Conservation (phyloP, 2,888 invertebrate genomes). For the Lepidochrysops patricia region DNA sequence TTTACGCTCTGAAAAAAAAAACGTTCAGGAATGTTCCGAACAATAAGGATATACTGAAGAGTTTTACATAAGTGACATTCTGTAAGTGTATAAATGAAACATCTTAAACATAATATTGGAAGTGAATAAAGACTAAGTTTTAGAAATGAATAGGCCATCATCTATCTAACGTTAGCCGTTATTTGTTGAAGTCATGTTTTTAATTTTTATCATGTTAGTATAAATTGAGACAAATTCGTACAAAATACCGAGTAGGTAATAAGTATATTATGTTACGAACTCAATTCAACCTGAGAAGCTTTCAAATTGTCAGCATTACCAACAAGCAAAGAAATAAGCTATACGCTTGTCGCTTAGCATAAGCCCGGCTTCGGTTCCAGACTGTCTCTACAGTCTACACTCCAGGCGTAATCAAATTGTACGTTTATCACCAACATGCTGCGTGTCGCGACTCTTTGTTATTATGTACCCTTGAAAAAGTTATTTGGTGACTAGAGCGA, state of each 20-base stretch:
- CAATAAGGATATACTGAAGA: neutral
- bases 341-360: neutral
- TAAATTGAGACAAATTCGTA: neutral
- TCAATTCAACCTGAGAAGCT: neutral
- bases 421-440: neutral
- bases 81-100: neutral
- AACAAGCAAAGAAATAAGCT: neutral
- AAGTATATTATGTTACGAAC: neutral
- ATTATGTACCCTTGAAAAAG: constrained; percentile 26
- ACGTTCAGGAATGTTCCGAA: neutral
- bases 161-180: neutral
- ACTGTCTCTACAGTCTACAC: neutral
- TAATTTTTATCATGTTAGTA: neutral
- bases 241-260: neutral
- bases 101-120: neutral
- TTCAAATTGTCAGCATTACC: too few relatives aligned
- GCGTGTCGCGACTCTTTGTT: neutral
- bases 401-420: too few relatives aligned
- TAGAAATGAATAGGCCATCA: neutral
- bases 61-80: neutral
- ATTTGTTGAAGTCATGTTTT: neutral
- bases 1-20: neutral
- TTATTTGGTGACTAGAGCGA: constrained; percentile 20
- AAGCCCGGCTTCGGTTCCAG: neutral
- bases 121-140: neutral